Evolutionary conservation across 1,140 invertebrate species (phyloP), one percentile per base, ranked within the genome.

Genomic region (Lepidurus apus): DNA sequence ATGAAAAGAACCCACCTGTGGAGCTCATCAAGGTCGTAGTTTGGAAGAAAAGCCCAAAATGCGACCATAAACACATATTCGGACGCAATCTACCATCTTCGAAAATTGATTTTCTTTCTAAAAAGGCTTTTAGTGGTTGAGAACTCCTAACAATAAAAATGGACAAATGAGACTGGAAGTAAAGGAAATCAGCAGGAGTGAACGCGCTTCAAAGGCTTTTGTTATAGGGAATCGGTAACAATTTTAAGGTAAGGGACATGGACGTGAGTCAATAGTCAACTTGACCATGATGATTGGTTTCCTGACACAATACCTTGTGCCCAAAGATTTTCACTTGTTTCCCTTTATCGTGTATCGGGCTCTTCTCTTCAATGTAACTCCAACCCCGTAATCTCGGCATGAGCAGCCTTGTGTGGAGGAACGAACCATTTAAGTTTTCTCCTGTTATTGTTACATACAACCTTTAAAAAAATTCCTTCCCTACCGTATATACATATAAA

Each of bases 261-360:
- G 53, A 65, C 53, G 53, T 65, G 53, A 65, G 53, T 65, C 53
- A 65, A 65, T 65, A 65, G 53, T 65, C 21, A n/a, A 65, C 17
- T 65, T 65, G 53, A 65, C 53, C 53, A 65, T 65, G 53, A 65
- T 21, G 53, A 65, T 65, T 65, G 53, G 53, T 21, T 65, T 65
- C 21, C 21, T 65, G 53, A 65, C 53, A 65, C 17, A 17, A 21
- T 11, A 17, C 53, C 8, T 65, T 65, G 17, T 13, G 53, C 53
- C 21, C 53, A 13, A 65, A 65, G 53, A 65, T 65, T 65, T 65
- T 9, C 21, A 21, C 13, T 65, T 9, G 53, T 65, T 65, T 65
- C 21, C 53, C 53, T 65, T 65, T 65, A 21, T 65, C 53, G 53
- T 21, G 53, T 21, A 65, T 34, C 34, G 3, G 34, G 34, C 53